phyloP scores from a whole-genome alignment of 2,113 vertebrate genomes.

The Ornithorhynchus anatinus region DNA sequence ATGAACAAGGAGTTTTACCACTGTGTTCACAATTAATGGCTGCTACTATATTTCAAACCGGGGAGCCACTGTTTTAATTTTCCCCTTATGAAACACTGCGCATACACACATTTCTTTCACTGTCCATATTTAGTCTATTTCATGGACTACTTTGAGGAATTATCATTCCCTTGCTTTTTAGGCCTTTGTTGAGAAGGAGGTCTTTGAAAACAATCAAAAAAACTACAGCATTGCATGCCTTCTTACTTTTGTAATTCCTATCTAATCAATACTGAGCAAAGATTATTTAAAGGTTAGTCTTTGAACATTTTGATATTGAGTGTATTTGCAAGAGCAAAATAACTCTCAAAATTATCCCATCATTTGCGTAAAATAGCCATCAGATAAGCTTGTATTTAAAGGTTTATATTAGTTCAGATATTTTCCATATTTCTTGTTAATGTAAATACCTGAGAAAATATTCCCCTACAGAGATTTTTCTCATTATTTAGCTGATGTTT shows the following conservation, averaged over 20 bases:
- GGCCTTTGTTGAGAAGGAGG: conserved; percentile 37
- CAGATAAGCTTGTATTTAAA: background rate
- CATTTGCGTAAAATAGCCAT: conserved; percentile 17
- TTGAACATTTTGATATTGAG: conserved; percentile 27
- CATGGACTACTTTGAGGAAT: conserved; percentile 15
- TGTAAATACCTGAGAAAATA: background rate
- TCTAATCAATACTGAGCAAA: conserved; percentile 44
- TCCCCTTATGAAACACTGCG: background rate
- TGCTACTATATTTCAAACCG: background rate
- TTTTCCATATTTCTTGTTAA: background rate
- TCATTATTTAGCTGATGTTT: background rate
- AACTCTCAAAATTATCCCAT: background rate
- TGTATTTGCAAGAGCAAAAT: conserved; percentile 22
- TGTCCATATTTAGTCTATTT: conserved; percentile 20
- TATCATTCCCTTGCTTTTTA: conserved; percentile 1
- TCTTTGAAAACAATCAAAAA: conserved; percentile 28
- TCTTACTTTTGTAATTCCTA: conserved; percentile 35
- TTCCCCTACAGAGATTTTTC: background rate
- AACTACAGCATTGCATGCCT: background rate
- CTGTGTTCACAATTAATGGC: background rate
- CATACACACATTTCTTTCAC: background rate
- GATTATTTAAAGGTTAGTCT: conserved; percentile 47
- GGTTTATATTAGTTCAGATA: background rate
- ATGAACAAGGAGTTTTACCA: background rate
- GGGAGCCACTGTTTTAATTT: background rate